phyloP scores from a whole-genome alignment of 2,888 invertebrate genomes.

The Eulithis prunata region DNA sequence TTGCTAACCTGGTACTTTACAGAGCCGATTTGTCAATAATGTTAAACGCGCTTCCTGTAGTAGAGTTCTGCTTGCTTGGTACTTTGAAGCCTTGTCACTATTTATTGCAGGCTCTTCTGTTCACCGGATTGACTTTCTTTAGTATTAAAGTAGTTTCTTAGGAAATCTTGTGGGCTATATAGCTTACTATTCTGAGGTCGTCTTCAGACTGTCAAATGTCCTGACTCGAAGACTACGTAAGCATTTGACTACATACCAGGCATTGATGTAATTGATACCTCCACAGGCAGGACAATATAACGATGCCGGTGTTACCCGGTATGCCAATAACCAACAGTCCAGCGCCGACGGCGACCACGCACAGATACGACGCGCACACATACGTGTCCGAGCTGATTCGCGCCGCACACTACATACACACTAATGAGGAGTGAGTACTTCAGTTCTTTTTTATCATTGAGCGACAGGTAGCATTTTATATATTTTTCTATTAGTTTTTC shows the following conservation, averaged over 20 bases:
- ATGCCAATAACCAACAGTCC: constrained; percentile 42
- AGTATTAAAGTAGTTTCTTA: too few species aligned
- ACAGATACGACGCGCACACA: constrained; percentile 66
- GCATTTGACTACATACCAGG: not conserved
- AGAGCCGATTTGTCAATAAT: too few species aligned
- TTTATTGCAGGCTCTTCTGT: too few species aligned
- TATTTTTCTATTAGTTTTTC: too few species aligned
- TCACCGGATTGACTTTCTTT: too few species aligned
- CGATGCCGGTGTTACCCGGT: constrained; percentile 64
- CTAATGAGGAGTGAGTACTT: constrained; percentile 71
- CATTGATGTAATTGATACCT: not conserved
- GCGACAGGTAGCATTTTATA: too few species aligned
- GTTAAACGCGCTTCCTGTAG: not conserved
- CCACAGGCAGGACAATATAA: constrained; percentile 46
- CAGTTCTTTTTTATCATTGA: not conserved
- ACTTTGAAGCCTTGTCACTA: not conserved
- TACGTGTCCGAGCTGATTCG: constrained; percentile 71
- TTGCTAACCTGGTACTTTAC: not conserved
- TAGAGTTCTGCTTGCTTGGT: not conserved
- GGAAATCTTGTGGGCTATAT: too few species aligned
- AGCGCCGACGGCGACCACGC: constrained; percentile 21
- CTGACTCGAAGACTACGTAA: too few species aligned
- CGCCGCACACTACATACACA: constrained; percentile 71
- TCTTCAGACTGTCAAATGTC: too few species aligned
- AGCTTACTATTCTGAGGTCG: too few species aligned